phyloP scores from a whole-genome alignment of 2,113 vertebrate genomes.

The Condylura cristata region DNA sequence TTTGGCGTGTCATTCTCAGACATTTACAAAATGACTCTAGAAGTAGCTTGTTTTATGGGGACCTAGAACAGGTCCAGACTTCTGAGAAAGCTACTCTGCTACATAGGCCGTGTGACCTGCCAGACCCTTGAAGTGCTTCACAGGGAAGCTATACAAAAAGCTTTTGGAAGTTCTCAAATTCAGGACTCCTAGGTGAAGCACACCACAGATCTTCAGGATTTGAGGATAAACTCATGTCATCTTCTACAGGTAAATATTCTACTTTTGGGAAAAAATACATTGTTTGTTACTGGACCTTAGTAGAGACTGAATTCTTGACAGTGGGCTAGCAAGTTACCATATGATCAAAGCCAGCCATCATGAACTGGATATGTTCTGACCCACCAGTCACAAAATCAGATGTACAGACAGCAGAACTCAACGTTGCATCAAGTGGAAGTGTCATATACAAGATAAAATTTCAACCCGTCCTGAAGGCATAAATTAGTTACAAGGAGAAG shows the following conservation, averaged over 20 bases:
- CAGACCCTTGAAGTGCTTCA: not conserved
- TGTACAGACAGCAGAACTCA: not conserved
- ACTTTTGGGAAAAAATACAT: not conserved
- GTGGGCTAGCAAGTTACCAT: too few relatives aligned
- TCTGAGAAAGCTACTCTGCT: not conserved
- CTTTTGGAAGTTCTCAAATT: not conserved
- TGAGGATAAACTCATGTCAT: not conserved
- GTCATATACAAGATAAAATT: not conserved
- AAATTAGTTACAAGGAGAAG: not conserved
- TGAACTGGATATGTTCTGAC: not conserved
- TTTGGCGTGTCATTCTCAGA: not conserved
- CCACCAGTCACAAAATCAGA: not conserved
- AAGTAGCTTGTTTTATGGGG: not conserved
- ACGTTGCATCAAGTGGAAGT: not conserved
- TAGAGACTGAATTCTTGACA: not conserved
- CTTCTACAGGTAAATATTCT: not conserved
- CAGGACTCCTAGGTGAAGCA: not conserved
- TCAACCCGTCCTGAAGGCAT: not conserved
- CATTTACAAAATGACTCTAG: not conserved
- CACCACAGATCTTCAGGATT: not conserved
- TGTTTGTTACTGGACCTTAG: not conserved
- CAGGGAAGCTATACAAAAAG: not conserved
- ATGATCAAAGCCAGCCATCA: not conserved
- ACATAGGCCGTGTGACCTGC: not conserved
- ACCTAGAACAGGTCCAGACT: not conserved